Evolutionary conservation across 2,888 invertebrate species (phyloP).

Genomic region (Cantharis rufa): DNA sequence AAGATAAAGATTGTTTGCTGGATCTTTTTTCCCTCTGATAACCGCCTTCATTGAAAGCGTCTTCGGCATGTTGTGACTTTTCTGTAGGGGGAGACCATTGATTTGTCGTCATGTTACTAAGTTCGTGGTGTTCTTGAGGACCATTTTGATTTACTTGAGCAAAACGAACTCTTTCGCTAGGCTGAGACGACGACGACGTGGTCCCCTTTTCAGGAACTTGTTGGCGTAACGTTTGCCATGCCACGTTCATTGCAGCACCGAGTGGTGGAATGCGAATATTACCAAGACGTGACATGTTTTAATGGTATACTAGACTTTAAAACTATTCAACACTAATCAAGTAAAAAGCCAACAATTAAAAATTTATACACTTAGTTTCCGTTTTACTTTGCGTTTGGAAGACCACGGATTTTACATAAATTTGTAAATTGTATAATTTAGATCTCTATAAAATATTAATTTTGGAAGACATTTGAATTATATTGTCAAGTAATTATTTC

Average conservation of each 20-base stretch:
- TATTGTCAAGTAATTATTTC: conserved; percentile 18
- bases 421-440: conserved; percentile 16
- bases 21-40: conserved; percentile 46
- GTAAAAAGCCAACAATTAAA: neutral
- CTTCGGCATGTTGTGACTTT: conserved; percentile 58
- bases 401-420: conserved; percentile 23
- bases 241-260: conserved; percentile 78
- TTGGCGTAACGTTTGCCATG: conserved; percentile 80
- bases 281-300: conserved; percentile 65
- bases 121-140: conserved; percentile 64
- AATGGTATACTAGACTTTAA: neutral
- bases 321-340: neutral
- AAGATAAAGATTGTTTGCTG: conserved; percentile 63
- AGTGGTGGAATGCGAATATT: conserved; percentile 72
- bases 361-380: neutral
- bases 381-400: conserved; percentile 17
- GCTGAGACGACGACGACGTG: conserved; percentile 39
- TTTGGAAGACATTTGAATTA: conserved; percentile 28
- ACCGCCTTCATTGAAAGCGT: conserved; percentile 60
- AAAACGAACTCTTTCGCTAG: conserved; percentile 46
- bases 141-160: conserved; percentile 42
- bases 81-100: conserved; percentile 54
- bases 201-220: conserved; percentile 72
- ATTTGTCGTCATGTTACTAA: conserved; percentile 65
- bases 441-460: conserved; percentile 17